phyloP scores from a whole-genome alignment of 2,113 vertebrate species.

The Columbina picui region DNA sequence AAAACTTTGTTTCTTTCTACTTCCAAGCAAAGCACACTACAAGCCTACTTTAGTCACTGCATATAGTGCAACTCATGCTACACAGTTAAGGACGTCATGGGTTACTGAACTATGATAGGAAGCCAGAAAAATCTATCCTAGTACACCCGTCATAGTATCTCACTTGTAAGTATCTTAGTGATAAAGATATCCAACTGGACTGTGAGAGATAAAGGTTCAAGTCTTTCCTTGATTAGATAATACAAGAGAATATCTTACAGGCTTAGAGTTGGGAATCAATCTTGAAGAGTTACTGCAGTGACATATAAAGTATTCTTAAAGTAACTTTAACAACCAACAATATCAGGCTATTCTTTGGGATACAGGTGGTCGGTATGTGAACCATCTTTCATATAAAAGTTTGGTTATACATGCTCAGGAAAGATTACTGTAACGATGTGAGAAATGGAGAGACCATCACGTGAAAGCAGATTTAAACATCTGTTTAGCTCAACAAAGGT shows the following conservation, averaged over 20 bases:
- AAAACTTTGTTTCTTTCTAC: not conserved
- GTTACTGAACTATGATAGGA: not conserved
- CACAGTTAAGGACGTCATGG: not conserved
- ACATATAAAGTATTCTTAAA: not conserved
- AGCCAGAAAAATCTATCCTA: not conserved
- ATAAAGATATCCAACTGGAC: not conserved
- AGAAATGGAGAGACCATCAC: not conserved
- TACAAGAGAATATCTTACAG: not conserved
- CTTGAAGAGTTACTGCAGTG: not conserved
- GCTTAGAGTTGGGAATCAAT: not conserved
- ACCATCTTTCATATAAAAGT: not conserved
- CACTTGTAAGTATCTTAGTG: not conserved
- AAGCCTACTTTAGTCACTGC: not conserved
- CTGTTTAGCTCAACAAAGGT: not conserved
- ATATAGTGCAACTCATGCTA: not conserved
- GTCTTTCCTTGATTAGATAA: not conserved
- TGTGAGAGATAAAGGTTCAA: not conserved
- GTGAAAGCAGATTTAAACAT: not conserved
- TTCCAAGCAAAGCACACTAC: not conserved
- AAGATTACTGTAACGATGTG: not conserved
- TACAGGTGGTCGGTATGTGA: not conserved
- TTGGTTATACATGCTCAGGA: not conserved
- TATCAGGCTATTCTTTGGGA: not conserved
- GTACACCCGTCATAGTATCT: not conserved
- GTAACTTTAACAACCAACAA: not conserved